A percentile compares a stretch with the other conserved stretches of the same genome.
Evolutionary conservation across 2,797 vertebrate species (phyloP).

Genomic region (Lutjanus campechanus): DNA sequence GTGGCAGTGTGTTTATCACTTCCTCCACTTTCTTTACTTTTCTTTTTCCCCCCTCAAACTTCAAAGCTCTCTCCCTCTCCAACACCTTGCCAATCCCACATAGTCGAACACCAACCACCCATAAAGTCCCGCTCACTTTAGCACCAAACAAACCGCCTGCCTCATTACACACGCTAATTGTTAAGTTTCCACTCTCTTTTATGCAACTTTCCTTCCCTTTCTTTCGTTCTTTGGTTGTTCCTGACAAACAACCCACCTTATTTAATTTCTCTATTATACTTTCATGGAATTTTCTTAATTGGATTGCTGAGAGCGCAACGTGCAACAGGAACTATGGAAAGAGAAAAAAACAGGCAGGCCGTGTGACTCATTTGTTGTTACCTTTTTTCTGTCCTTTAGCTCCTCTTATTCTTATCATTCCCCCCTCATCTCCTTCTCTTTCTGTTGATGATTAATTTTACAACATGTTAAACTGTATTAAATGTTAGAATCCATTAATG

Average conservation of each 20-base stretch:
- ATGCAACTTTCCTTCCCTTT: conserved; percentile 22
- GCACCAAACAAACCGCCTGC: conserved; percentile 73
- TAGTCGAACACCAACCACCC: conserved; percentile 69
- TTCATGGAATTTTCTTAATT: background rate
- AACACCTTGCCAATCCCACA: conserved; percentile 65
- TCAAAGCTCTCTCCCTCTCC: conserved; percentile 61
- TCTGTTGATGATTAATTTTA: conserved; percentile 13
- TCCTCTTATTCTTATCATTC: background rate
- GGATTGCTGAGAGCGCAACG: background rate
- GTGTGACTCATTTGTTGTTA: background rate
- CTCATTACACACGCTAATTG: conserved; percentile 77
- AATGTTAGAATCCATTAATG: conserved; percentile 49
- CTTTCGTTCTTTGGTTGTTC: conserved; percentile 2
- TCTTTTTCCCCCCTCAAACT: conserved; percentile 38
- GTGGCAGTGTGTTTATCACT: conserved; percentile 59
- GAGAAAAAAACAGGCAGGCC: background rate
- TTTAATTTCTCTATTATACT: background rate
- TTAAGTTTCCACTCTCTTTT: conserved; percentile 67
- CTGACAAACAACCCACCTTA: conserved; percentile 7
- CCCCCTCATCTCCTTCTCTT: background rate
- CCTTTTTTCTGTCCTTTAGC: background rate
- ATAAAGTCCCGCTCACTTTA: conserved; percentile 69
- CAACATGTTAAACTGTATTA: conserved; percentile 4
- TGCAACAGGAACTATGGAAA: background rate
- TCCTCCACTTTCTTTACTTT: conserved; percentile 56